A percentile compares a stretch with the other conserved stretches of the same genome.
These are phyloP conservation scores for Netelia virgata DNA, from an alignment of 2,888 invertebrate genomes.

Conservation along the genomic window DNA sequence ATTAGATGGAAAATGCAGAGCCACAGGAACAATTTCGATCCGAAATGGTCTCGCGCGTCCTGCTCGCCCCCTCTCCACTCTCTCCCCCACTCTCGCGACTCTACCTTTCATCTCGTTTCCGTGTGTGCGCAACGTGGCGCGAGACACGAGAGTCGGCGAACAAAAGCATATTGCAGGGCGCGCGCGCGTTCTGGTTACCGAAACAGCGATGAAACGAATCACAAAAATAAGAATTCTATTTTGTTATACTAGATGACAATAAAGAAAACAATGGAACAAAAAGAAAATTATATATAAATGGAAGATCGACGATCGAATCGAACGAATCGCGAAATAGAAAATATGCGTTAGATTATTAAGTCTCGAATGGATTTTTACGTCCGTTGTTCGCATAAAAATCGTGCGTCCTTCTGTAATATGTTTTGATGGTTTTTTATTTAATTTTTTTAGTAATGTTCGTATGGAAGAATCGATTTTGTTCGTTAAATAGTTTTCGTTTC, in stretches of 20 bases:
- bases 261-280: not conserved
- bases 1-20: constrained; percentile 63
- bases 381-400: not conserved
- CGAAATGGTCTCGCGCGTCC: constrained; percentile 21
- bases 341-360: not conserved
- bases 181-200: not conserved
- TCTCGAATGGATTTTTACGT: not conserved
- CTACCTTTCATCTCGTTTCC: not conserved
- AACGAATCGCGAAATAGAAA: too few relatives aligned
- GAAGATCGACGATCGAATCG: too few relatives aligned
- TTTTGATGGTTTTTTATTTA: too few relatives aligned
- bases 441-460: not conserved
- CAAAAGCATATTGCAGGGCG: not conserved
- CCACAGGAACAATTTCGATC: constrained; percentile 56
- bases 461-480: constrained; percentile 38
- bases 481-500: constrained; percentile 35
- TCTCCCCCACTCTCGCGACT: not conserved
- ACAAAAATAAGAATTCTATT: not conserved
- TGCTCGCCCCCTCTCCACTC: constrained; percentile 3
- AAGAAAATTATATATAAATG: not conserved
- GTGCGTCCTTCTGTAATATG: too few relatives aligned
- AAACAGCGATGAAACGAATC: not conserved
- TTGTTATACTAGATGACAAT: not conserved
- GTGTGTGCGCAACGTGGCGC: not conserved
- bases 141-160: constrained; percentile 15